Evolutionary conservation across 2,888 invertebrate genomes (phyloP).

Genomic region (Odontothrips loti): DNA sequence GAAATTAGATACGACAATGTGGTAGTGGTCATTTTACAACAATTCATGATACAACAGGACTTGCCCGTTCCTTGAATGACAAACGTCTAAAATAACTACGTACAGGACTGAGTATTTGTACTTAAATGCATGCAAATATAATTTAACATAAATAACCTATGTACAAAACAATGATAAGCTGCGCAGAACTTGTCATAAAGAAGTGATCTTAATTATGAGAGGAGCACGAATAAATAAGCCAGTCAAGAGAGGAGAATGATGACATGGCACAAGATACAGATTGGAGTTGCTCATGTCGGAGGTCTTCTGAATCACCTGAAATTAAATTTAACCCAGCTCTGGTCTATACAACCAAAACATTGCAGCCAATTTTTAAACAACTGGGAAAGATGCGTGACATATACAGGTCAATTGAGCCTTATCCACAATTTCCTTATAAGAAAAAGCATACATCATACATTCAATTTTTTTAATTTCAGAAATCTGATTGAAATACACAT

Average conservation of each 20-base stretch:
- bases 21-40: too few relatives aligned
- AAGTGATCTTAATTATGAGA: background rate
- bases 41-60: too few relatives aligned
- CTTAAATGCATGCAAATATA: conserved; percentile 17
- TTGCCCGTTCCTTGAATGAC: too few relatives aligned
- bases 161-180: background rate
- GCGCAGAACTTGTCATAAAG: background rate
- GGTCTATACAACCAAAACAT: background rate
- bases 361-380: too few relatives aligned
- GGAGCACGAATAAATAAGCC: background rate
- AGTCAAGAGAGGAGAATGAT: background rate
- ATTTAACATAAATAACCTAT: conserved; percentile 16
- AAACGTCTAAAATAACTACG: background rate
- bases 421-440: too few relatives aligned
- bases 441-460: too few relatives aligned
- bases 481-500: background rate
- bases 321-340: background rate
- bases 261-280: background rate
- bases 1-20: too few relatives aligned
- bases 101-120: conserved; percentile 13
- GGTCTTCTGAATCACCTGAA: background rate
- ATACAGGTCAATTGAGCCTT: too few relatives aligned
- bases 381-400: too few relatives aligned
- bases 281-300: background rate
- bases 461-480: background rate